Evolutionary conservation across 2,113 vertebrate species (phyloP).

Genomic region (Pteruthius melanotis): DNA sequence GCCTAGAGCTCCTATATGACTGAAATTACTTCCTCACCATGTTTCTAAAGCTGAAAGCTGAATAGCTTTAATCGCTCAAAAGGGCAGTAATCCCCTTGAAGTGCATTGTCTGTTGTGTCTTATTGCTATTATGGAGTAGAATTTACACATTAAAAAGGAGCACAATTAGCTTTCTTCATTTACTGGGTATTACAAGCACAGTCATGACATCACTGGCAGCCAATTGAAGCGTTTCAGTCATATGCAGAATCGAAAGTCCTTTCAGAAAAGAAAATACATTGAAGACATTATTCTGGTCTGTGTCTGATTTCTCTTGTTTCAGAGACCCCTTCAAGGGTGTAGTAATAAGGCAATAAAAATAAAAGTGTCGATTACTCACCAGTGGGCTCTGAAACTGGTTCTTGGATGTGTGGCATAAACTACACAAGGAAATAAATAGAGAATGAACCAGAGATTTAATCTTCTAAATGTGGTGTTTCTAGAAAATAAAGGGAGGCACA

Average conservation of each 20-base stretch:
- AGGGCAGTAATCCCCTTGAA: constrained; percentile 50
- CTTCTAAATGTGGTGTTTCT: background rate
- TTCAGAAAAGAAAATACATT: constrained; percentile 36
- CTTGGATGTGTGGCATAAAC: background rate
- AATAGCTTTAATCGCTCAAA: constrained; percentile 47
- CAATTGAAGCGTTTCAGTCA: background rate
- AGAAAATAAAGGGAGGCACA: background rate
- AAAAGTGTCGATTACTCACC: background rate
- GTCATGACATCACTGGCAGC: constrained; percentile 38
- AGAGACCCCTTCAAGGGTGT: constrained; percentile 20
- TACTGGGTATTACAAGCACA: constrained; percentile 30
- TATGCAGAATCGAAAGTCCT: constrained; percentile 1
- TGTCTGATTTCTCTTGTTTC: constrained; percentile 22
- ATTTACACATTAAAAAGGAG: constrained; percentile 63
- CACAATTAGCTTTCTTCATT: constrained; percentile 65
- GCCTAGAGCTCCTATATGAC: background rate
- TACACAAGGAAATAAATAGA: constrained; percentile 12
- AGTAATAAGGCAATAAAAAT: constrained; percentile 21
- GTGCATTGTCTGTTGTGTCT: constrained; percentile 25
- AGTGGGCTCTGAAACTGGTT: background rate
- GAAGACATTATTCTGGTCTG: constrained; percentile 19
- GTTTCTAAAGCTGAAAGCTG: constrained; percentile 44
- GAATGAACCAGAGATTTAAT: constrained; percentile 15
- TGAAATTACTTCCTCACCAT: constrained; percentile 49
- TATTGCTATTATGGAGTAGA: constrained; percentile 21